Evolutionary conservation across 1,140 invertebrate genomes (phyloP).

Genomic region (Polypedilum pembai): DNA sequence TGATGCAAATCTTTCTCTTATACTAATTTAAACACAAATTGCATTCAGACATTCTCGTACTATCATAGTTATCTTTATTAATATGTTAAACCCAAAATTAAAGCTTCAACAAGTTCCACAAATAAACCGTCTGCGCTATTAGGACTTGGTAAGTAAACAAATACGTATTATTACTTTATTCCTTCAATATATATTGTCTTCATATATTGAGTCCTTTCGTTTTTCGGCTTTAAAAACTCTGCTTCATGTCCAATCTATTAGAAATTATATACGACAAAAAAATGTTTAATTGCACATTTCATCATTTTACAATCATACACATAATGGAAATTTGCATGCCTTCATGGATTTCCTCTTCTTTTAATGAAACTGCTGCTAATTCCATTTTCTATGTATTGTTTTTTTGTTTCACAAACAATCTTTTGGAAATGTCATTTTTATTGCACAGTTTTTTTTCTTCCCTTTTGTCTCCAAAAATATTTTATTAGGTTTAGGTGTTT

Average conservation of each 20-base stretch:
- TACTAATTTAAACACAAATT: no score
- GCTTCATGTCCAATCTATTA: not conserved
- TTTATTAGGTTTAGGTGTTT: not conserved
- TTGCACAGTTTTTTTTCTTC: not conserved
- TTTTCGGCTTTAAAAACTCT: not conserved
- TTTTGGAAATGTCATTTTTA: not conserved
- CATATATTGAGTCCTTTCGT: not conserved
- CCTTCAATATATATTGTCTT: not conserved
- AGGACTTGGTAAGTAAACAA: not conserved
- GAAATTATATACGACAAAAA: not conserved
- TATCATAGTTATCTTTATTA: constrained; percentile 14
- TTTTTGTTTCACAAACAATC: not conserved
- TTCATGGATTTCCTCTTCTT: not conserved
- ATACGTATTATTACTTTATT: not conserved
- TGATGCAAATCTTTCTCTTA: no score
- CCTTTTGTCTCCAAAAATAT: not conserved
- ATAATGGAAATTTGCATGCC: constrained; percentile 7
- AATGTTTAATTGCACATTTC: no score
- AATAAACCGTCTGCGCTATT: not conserved
- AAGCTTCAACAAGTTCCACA: not conserved
- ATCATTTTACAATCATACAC: not conserved
- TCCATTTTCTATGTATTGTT: not conserved
- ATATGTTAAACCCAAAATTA: not conserved
- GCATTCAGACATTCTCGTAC: not conserved
- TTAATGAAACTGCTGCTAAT: not conserved